phyloP scores from a whole-genome alignment of 2,113 vertebrate genomes.

The Salminus brasiliensis region DNA sequence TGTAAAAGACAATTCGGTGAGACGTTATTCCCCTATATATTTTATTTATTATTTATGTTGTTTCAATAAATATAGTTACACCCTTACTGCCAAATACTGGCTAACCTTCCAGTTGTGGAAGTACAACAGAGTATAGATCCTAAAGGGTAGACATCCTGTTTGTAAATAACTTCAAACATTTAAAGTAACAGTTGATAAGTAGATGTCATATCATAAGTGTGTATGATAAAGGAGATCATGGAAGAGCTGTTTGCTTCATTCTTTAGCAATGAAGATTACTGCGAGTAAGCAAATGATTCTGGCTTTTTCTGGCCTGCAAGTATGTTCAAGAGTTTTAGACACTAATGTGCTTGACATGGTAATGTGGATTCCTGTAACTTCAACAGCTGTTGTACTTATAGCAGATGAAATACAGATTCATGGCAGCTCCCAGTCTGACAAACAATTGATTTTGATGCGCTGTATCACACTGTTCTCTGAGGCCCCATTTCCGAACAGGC shows the following conservation, averaged over 20 bases:
- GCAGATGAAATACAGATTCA: background rate
- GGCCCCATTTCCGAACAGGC: background rate
- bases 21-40: no score
- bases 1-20: no score
- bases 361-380: background rate
- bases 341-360: background rate
- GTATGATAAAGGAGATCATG: background rate
- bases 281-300: background rate
- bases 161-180: background rate
- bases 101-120: no score
- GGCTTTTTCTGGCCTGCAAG: background rate
- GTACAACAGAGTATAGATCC: no score
- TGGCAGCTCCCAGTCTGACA: background rate
- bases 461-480: constrained; percentile 1
- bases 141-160: no score
- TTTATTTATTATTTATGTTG: no score
- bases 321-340: background rate
- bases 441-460: background rate
- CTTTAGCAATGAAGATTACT: background rate
- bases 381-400: constrained; percentile 17
- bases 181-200: background rate
- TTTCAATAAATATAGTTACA: no score
- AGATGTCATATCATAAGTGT: no score
- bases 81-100: no score
- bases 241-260: background rate